A percentile compares a stretch with the other conserved stretches of the same genome.
These are phyloP conservation scores for Andrena bicolor DNA, from an alignment of 2,888 invertebrate genomes.

Conservation along the genomic window DNA sequence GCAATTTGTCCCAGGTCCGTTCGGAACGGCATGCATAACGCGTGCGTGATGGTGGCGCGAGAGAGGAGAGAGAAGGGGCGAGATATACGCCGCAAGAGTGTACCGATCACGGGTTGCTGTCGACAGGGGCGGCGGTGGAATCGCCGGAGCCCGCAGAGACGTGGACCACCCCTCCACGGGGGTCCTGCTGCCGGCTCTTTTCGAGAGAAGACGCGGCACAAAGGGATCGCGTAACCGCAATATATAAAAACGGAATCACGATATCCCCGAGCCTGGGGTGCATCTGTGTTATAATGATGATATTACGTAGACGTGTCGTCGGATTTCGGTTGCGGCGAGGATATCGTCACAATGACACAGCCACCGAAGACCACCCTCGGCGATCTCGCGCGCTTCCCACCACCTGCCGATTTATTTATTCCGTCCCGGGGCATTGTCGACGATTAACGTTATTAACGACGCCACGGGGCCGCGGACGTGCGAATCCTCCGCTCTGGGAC, in stretches of 20 bases:
- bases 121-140: slow-evolving; percentile 64
- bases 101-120: slow-evolving; percentile 66
- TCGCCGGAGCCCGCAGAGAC: slow-evolving; percentile 51
- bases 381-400: slow-evolving; percentile 48
- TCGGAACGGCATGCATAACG: not conserved
- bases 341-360: slow-evolving; percentile 46
- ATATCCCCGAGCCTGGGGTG: slow-evolving; percentile 58
- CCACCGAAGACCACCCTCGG: slow-evolving; percentile 58
- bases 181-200: slow-evolving; percentile 40
- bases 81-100: slow-evolving; percentile 43
- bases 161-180: slow-evolving; percentile 52
- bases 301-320: slow-evolving; percentile 57
- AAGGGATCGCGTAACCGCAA: slow-evolving; percentile 61
- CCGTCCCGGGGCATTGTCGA: slow-evolving; percentile 42
- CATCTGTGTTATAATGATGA: slow-evolving; percentile 68
- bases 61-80: slow-evolving; percentile 16
- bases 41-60: slow-evolving; percentile 19
- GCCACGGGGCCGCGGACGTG: not conserved
- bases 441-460: slow-evolving; percentile 61
- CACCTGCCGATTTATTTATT: slow-evolving; percentile 75
- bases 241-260: slow-evolving; percentile 60
- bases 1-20: slow-evolving; percentile 37
- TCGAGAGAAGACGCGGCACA: slow-evolving; percentile 42
- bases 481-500: slow-evolving; percentile 1
- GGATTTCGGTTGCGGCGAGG: slow-evolving; percentile 32